These are phyloP conservation scores for Metalampra italica DNA, from an alignment of 2,888 invertebrate species.

Conservation along the genomic window DNA sequence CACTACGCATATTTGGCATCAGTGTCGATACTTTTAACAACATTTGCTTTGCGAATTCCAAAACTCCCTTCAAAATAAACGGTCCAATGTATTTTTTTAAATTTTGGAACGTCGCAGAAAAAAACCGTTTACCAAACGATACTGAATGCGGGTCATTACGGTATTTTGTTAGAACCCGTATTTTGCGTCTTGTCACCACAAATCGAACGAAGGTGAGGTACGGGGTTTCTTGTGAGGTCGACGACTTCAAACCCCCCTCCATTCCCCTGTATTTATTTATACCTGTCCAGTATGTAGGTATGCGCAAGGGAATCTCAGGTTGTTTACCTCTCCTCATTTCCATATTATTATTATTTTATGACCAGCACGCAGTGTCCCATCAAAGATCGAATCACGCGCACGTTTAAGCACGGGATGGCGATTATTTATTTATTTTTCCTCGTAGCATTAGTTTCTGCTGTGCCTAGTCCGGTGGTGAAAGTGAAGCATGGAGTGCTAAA, in stretches of 20 bases:
- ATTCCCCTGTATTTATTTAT: background rate
- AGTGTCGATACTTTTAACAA: too few species aligned
- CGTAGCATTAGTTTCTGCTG: background rate
- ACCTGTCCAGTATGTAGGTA: background rate
- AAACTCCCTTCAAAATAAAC: too few species aligned
- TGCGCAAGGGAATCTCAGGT: background rate
- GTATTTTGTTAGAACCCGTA: background rate
- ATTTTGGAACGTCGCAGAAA: too few species aligned
- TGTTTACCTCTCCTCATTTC: background rate
- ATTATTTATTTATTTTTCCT: background rate
- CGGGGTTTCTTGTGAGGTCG: background rate
- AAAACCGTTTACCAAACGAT: too few species aligned
- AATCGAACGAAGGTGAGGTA: too few species aligned
- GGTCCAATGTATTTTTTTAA: too few species aligned
- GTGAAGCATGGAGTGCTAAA: conserved; percentile 20
- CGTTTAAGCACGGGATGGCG: background rate
- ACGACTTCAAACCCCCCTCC: background rate
- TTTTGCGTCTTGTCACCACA: too few species aligned
- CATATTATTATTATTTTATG: background rate
- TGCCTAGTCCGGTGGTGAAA: conserved; percentile 14
- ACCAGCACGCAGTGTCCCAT: background rate
- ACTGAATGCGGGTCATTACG: too few species aligned
- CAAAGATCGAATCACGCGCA: background rate
- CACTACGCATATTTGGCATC: too few species aligned
- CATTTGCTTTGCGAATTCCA: too few species aligned